A percentile compares a stretch with the other conserved stretches of the same genome.
phyloP scores from a whole-genome alignment of 2,113 vertebrate genomes.

The Cavia aperea region DNA sequence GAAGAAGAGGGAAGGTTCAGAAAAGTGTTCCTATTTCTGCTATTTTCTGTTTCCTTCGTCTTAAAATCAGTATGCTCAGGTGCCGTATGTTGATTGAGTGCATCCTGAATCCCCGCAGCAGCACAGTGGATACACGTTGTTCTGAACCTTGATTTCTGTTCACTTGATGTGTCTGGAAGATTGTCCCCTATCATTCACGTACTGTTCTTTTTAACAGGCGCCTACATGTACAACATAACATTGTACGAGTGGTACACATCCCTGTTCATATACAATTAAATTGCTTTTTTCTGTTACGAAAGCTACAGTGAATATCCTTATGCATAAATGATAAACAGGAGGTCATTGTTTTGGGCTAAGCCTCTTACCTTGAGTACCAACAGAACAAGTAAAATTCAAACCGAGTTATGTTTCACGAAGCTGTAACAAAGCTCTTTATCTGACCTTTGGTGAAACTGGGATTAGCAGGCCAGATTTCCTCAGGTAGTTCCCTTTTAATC shows the following conservation, averaged over 20 bases:
- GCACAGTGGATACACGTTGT: neutral
- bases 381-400: neutral
- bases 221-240: fast-evolving
- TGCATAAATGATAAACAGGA: neutral
- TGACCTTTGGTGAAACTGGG: neutral
- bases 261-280: neutral
- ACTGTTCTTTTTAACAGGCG: neutral
- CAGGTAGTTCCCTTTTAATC: neutral
- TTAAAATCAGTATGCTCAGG: neutral
- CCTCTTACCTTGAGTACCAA: neutral
- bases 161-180: neutral
- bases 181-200: neutral
- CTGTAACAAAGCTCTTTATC: neutral
- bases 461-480: neutral
- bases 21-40: neutral
- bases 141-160: neutral
- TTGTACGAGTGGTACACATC: neutral
- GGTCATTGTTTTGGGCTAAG: neutral
- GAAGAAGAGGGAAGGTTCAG: neutral
- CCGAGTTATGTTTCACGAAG: neutral
- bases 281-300: neutral
- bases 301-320: neutral
- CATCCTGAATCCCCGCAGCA: neutral
- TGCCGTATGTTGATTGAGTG: neutral
- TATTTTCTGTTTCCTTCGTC: neutral